These are phyloP conservation scores for Celastrina argiolus DNA, from an alignment of 2,888 invertebrate genomes.

Conservation along the genomic window DNA sequence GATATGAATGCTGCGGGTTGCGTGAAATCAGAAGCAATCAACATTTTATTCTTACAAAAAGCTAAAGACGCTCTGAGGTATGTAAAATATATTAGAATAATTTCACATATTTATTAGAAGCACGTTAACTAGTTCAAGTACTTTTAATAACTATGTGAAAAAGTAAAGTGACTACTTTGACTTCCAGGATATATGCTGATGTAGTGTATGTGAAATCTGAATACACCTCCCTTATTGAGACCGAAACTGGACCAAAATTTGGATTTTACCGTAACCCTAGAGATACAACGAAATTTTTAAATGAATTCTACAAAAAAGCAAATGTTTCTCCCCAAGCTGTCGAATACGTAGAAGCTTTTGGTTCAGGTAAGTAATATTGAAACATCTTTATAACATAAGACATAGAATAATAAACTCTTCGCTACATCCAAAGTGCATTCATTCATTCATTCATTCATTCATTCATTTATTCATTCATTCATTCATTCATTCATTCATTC, in stretches of 20 bases:
- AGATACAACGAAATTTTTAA: conserved; percentile 66
- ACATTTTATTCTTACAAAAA: conserved; percentile 7
- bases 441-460: no score
- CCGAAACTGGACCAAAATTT: conserved; percentile 72
- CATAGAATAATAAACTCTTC: no score
- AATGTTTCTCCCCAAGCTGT: conserved; percentile 81
- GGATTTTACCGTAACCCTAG: conserved; percentile 75
- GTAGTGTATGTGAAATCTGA: conserved; percentile 83
- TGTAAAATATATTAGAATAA: no score
- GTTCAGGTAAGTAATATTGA: no score
- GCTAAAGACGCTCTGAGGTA: conserved; percentile 18
- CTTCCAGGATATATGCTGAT: conserved; percentile 80
- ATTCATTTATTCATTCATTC: no score
- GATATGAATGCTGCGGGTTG: conserved; percentile 78
- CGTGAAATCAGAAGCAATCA: background rate
- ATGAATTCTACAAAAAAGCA: conserved; percentile 79
- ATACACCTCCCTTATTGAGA: conserved; percentile 54
- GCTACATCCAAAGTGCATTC: no score
- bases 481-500: no score
- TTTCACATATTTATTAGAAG: background rate
- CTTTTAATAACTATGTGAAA: background rate
- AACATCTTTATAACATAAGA: no score
- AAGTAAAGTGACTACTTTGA: background rate
- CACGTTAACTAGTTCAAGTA: no score
- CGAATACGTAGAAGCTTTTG: conserved; percentile 90